Conservation (phyloP, 2,113 vertebrate genomes). For the Grantiella picta region DNA sequence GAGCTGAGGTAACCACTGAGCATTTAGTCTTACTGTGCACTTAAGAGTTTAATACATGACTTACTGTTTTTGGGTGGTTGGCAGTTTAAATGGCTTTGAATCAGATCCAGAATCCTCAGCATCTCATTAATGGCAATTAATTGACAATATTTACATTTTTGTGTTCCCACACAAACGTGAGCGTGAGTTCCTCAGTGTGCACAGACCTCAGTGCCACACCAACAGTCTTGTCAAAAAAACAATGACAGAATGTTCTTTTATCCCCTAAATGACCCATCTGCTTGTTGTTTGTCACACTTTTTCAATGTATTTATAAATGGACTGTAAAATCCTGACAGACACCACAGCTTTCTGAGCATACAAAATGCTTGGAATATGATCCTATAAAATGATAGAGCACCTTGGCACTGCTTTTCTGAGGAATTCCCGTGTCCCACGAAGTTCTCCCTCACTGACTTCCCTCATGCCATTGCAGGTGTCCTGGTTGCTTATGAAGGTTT, state of each 20-base stretch:
- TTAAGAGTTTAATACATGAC: not conserved
- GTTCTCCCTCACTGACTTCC: not conserved
- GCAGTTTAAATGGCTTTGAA: not conserved
- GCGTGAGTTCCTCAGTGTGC: not conserved
- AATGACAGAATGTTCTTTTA: not conserved
- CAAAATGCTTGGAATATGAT: not conserved
- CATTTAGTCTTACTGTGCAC: not conserved
- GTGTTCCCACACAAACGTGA: fast-evolving
- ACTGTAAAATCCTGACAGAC: not conserved
- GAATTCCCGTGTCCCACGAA: not conserved
- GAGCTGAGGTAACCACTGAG: not conserved
- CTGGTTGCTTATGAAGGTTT: slow-evolving; percentile 97
- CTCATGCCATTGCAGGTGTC: slow-evolving; percentile 83
- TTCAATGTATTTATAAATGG: not conserved
- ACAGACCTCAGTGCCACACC: not conserved
- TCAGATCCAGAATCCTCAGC: not conserved
- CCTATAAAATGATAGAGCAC: fast-evolving
- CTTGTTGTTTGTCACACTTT: fast-evolving
- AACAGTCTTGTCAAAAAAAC: not conserved
- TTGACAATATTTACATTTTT: not conserved
- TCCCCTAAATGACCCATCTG: not conserved
- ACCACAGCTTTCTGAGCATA: not conserved
- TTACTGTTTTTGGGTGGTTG: not conserved
- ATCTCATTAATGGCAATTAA: not conserved
- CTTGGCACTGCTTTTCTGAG: not conserved